phyloP scores from a whole-genome alignment of 2,113 vertebrate species.

The Callaeas wilsoni region DNA sequence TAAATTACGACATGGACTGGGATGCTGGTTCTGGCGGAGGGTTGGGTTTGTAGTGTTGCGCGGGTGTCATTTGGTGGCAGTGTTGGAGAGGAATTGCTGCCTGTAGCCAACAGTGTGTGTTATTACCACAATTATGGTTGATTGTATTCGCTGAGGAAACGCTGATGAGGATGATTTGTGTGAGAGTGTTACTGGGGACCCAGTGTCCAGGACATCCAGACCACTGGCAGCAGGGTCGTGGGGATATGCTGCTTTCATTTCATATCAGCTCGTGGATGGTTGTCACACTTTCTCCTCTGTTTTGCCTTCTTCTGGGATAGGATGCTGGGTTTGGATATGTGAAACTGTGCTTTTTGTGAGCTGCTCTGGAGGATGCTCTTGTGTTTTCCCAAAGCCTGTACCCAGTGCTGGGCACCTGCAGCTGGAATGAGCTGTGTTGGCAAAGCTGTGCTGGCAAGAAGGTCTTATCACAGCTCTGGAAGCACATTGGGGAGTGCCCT shows the following conservation, averaged over 20 bases:
- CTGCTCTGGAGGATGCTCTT: not conserved
- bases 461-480: not conserved
- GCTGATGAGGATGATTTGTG: not conserved
- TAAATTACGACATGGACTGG: not conserved
- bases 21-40: not conserved
- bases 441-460: not conserved
- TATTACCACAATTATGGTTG: not conserved
- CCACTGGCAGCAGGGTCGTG: not conserved
- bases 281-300: not conserved
- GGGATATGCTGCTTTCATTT: not conserved
- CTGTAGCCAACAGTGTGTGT: not conserved
- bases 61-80: constrained; percentile 38
- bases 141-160: not conserved
- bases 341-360: not conserved
- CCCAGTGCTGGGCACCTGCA: not conserved
- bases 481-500: accelerated
- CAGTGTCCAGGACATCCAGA: not conserved
- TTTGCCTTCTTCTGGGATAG: not conserved
- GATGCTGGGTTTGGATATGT: not conserved
- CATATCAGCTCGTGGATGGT: accelerated
- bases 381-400: not conserved
- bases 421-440: accelerated
- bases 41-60: not conserved
- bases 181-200: not conserved
- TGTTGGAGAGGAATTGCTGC: constrained; percentile 20